phyloP scores from a whole-genome alignment of 2,888 invertebrate species.

The Lepidochrysops patricia region DNA sequence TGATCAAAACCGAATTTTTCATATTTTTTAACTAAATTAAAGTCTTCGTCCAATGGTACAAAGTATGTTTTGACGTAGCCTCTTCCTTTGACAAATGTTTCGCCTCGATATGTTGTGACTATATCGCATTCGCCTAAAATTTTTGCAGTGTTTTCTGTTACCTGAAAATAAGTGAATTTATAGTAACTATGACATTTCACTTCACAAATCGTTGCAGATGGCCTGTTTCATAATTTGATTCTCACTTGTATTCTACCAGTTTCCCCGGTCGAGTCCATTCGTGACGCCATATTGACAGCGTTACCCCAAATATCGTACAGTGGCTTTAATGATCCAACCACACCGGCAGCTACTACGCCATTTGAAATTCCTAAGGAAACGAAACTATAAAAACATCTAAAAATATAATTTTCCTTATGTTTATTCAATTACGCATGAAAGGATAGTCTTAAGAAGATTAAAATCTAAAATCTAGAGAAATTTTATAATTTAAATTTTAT shows the following conservation, averaged over 20 bases:
- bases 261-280: slow-evolving; percentile 95
- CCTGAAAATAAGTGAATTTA: slow-evolving; percentile 44
- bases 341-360: slow-evolving; percentile 94
- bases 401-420: too few species aligned
- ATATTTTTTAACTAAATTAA: slow-evolving; percentile 63
- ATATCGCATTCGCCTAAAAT: slow-evolving; percentile 80
- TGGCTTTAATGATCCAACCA: slow-evolving; percentile 94
- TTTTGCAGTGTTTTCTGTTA: slow-evolving; percentile 81
- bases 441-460: too few species aligned
- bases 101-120: slow-evolving; percentile 79
- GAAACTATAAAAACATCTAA: slow-evolving; percentile 1
- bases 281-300: slow-evolving; percentile 95
- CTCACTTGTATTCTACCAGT: slow-evolving; percentile 84
- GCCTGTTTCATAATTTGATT: too few species aligned
- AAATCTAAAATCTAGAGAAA: too few species aligned
- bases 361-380: slow-evolving; percentile 83
- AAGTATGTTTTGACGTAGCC: slow-evolving; percentile 82
- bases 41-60: slow-evolving; percentile 78
- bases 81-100: slow-evolving; percentile 82
- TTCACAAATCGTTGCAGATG: not conserved
- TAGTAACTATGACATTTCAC: not conserved
- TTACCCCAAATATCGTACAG: slow-evolving; percentile 98
- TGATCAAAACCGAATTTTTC: slow-evolving; percentile 32
- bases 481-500: too few species aligned
- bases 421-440: too few species aligned